Conservation (phyloP, 2,888 invertebrate genomes). For the Pyrrhosoma nymphula region DNA sequence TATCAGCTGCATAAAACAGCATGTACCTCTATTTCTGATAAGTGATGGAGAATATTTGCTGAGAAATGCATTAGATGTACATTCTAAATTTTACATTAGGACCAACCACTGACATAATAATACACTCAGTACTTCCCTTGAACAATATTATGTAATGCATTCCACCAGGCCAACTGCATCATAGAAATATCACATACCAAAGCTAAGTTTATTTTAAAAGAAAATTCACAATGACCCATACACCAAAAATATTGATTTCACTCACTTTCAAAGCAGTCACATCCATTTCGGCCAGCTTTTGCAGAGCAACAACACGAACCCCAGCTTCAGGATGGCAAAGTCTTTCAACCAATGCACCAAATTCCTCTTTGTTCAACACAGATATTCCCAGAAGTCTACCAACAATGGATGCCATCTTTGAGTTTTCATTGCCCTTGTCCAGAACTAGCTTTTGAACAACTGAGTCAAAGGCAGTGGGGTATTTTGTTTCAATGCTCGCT, state of each 20-base stretch:
- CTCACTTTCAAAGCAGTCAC: constrained; percentile 26
- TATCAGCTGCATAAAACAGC: too few species aligned
- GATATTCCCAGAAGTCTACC: constrained; percentile 69
- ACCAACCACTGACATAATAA: too few species aligned
- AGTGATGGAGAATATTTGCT: too few species aligned
- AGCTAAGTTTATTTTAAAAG: background rate
- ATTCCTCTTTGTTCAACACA: constrained; percentile 19
- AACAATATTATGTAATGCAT: too few species aligned
- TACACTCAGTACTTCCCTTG: too few species aligned
- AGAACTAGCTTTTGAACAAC: constrained; percentile 81
- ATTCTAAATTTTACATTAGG: too few species aligned
- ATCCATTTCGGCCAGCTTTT: constrained; percentile 80
- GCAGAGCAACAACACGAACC: constrained; percentile 84
- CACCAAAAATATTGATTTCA: background rate
- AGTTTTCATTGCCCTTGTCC: constrained; percentile 72
- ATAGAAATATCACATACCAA: too few species aligned
- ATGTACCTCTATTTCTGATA: too few species aligned
- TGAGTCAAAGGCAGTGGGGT: constrained; percentile 86
- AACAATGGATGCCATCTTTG: constrained; percentile 72
- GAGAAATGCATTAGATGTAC: too few species aligned
- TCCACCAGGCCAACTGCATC: too few species aligned
- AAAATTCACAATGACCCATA: background rate
- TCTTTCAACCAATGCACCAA: constrained; percentile 81
- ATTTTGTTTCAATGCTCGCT: constrained; percentile 84
- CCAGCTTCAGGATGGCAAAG: constrained; percentile 86